phyloP scores from a whole-genome alignment of 2,888 invertebrate species.

The Cecidostiba fungosa region DNA sequence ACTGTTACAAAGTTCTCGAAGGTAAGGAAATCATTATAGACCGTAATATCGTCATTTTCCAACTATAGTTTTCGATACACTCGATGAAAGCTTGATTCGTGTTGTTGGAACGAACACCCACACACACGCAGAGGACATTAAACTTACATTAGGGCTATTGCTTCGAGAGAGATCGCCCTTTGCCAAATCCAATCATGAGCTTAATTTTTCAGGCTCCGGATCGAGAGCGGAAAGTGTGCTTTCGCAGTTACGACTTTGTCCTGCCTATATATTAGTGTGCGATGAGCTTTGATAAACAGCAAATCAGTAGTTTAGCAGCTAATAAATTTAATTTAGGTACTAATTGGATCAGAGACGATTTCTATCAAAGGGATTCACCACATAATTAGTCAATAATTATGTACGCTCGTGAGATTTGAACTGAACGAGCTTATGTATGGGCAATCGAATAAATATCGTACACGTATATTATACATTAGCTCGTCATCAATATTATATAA shows the following conservation, averaged over 20 bases:
- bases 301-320: too few species aligned
- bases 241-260: background rate
- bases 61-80: background rate
- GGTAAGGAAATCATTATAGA: conserved; percentile 82
- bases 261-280: background rate
- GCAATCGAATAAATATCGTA: too few species aligned
- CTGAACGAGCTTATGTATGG: too few species aligned
- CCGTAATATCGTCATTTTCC: background rate
- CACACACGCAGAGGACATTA: background rate
- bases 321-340: too few species aligned
- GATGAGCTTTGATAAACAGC: too few species aligned
- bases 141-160: background rate
- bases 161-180: background rate
- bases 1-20: conserved; percentile 85
- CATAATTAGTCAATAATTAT: too few species aligned
- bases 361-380: too few species aligned
- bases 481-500: too few species aligned
- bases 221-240: background rate
- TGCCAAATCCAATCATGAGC: background rate
- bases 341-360: too few species aligned
- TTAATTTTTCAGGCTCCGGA: background rate
- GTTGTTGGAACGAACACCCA: background rate
- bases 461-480: too few species aligned
- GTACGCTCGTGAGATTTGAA: too few species aligned
- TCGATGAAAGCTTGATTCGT: background rate